phyloP scores from a whole-genome alignment of 1,140 invertebrate genomes.

The Eumaeus atala region DNA sequence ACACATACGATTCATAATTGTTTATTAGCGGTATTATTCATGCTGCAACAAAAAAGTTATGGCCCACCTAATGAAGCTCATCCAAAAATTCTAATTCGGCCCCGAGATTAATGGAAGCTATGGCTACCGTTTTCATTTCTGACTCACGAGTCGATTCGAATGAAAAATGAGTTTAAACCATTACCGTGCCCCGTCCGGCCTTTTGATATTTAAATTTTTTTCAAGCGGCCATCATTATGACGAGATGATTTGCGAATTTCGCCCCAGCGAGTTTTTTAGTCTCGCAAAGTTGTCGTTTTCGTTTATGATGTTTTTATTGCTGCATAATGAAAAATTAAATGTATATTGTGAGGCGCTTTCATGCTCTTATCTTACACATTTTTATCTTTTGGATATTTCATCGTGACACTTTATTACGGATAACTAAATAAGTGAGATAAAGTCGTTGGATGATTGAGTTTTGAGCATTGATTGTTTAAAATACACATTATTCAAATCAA shows the following conservation, averaged over 20 bases:
- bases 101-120: conserved; percentile 60
- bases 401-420: conserved; percentile 33
- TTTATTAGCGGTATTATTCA: conserved; percentile 10
- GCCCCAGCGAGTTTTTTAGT: conserved; percentile 66
- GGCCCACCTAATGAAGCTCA: conserved; percentile 28
- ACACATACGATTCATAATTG: neutral
- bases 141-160: conserved; percentile 66
- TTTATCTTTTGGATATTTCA: conserved; percentile 47
- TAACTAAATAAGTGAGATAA: conserved; percentile 41
- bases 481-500: no score
- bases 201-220: conserved; percentile 75
- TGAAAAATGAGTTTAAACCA: conserved; percentile 75
- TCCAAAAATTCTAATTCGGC: conserved; percentile 60
- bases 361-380: conserved; percentile 54
- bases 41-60: conserved; percentile 11
- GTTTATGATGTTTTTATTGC: conserved; percentile 72
- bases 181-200: conserved; percentile 69
- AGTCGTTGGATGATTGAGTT: neutral
- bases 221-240: conserved; percentile 69
- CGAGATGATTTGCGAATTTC: conserved; percentile 69
- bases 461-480: no score
- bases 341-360: conserved; percentile 66
- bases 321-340: conserved; percentile 73
- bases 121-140: conserved; percentile 70
- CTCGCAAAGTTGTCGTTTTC: conserved; percentile 64